Evolutionary conservation across 2,113 vertebrate species (phyloP).

Genomic region (Climacteris rufus): DNA sequence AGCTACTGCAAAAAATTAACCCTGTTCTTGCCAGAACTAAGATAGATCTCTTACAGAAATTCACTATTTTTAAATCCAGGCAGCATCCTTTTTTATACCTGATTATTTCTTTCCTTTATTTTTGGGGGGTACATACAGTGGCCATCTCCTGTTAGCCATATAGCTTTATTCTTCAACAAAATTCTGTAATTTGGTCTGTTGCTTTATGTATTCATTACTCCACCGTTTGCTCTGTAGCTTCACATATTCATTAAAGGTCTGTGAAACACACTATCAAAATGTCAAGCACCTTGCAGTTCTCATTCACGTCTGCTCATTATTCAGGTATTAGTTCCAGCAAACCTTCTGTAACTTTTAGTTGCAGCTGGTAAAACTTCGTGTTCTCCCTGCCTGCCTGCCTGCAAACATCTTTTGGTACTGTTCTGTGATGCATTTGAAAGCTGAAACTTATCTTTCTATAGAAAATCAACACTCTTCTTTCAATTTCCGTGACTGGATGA

Average conservation of each 20-base stretch:
- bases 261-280: background rate
- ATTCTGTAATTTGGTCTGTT: background rate
- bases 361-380: background rate
- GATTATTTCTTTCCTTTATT: background rate
- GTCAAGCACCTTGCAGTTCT: background rate
- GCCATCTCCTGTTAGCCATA: background rate
- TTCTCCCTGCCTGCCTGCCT: background rate
- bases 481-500: background rate
- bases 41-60: background rate
- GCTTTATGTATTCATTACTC: background rate
- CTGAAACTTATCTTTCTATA: background rate
- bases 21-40: background rate
- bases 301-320: background rate
- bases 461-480: background rate
- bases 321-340: background rate
- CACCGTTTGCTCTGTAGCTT: background rate
- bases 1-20: background rate
- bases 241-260: background rate
- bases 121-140: background rate
- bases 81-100: background rate
- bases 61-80: background rate
- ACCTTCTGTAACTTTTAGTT: constrained; percentile 21
- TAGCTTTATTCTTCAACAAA: background rate
- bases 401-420: background rate
- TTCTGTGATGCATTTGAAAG: background rate